These are phyloP conservation scores for Lota lota DNA, from an alignment of 2,113 vertebrate species.

Conservation along the genomic window DNA sequence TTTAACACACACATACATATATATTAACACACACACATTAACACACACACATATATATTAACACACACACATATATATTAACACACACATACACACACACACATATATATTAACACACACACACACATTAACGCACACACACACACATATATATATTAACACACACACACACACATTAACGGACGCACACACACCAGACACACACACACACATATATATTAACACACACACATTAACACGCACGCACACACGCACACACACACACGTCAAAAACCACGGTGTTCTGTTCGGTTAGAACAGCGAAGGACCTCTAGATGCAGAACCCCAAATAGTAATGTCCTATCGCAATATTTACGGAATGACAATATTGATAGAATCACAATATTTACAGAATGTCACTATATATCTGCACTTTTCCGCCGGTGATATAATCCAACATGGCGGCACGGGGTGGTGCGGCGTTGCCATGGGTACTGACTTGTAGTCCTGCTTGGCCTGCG, in stretches of 20 bases:
- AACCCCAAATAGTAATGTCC: too few relatives aligned
- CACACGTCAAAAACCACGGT: too few relatives aligned
- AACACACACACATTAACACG: too few relatives aligned
- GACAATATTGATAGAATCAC: not conserved
- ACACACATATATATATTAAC: too few relatives aligned
- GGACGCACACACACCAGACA: too few relatives aligned
- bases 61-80: not conserved
- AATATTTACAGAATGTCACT: too few relatives aligned
- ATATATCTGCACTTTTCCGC: too few relatives aligned
- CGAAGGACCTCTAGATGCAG: too few relatives aligned
- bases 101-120: not conserved
- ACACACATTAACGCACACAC: not conserved
- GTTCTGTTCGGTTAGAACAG: too few relatives aligned
- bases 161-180: not conserved
- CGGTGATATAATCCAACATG: too few relatives aligned
- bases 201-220: not conserved
- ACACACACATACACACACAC: not conserved
- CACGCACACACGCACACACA: too few relatives aligned
- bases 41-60: not conserved
- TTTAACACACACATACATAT: not conserved
- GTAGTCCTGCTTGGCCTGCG: conserved; percentile 79
- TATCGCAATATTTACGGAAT: not conserved
- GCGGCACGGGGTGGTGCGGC: too few relatives aligned
- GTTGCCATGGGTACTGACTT: conserved; percentile 68
- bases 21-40: not conserved